phyloP scores from a whole-genome alignment of 2,113 vertebrate species.

The Ramphastos sulfuratus region DNA sequence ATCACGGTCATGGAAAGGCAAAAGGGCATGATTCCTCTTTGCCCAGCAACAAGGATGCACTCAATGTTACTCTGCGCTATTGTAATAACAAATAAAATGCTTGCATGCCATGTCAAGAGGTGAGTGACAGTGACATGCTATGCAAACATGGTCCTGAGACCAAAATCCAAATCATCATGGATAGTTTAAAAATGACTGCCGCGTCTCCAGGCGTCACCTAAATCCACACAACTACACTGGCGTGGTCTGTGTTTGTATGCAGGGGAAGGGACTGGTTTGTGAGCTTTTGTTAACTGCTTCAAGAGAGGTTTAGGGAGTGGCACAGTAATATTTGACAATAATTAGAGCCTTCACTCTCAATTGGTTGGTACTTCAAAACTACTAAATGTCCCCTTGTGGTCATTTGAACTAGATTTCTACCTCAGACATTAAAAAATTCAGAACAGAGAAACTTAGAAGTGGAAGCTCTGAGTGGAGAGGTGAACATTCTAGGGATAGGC shows the following conservation, averaged over 20 bases:
- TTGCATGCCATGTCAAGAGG: background rate
- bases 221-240: background rate
- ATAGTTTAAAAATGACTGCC: background rate
- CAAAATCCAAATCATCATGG: background rate
- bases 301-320: background rate
- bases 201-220: background rate
- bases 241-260: fast-evolving
- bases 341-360: background rate
- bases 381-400: background rate
- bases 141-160: background rate
- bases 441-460: too few relatives aligned
- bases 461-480: too few relatives aligned
- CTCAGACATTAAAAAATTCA: too few relatives aligned
- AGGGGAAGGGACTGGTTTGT: background rate
- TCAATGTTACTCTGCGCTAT: background rate
- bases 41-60: background rate
- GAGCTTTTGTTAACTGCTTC: background rate
- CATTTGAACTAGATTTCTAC: too few relatives aligned
- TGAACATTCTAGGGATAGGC: too few relatives aligned
- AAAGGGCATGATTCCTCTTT: background rate
- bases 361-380: background rate
- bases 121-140: background rate
- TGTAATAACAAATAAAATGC: background rate
- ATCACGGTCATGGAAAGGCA: too few relatives aligned
- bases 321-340: background rate